Evolutionary conservation across 2,113 vertebrate genomes (phyloP).

Genomic region (Oophaga pumilio): DNA sequence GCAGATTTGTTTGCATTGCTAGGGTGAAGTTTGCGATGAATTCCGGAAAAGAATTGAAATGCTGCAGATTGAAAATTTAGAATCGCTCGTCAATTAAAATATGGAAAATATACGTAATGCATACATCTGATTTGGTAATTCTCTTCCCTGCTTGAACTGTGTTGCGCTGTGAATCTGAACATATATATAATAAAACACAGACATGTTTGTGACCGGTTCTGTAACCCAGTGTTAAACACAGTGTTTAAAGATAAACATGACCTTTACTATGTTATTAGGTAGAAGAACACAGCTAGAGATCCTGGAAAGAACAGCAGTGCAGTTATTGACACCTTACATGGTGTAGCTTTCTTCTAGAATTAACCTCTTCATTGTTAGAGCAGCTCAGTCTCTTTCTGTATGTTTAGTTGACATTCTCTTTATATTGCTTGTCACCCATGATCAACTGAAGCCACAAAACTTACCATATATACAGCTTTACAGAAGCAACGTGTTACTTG

Average conservation of each 20-base stretch:
- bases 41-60: too few species aligned
- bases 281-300: constrained; percentile 20
- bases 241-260: constrained; percentile 58
- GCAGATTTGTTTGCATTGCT: too few species aligned
- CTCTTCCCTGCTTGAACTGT: too few species aligned
- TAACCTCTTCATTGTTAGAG: neutral
- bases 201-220: constrained; percentile 20
- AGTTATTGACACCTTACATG: constrained; percentile 27
- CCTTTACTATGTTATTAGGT: constrained; percentile 49
- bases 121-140: too few species aligned
- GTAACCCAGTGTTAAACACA: constrained; percentile 43
- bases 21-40: too few species aligned
- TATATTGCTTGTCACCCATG: neutral
- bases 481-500: too few species aligned
- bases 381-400: neutral
- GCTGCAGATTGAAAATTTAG: too few species aligned
- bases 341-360: constrained; percentile 3
- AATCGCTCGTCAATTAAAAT: too few species aligned
- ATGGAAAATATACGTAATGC: too few species aligned
- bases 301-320: neutral
- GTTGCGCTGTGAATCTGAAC: too few species aligned
- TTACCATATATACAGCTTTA: too few species aligned
- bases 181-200: constrained; percentile 8
- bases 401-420: neutral
- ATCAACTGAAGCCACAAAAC: neutral